Evolutionary conservation across 1,140 invertebrate genomes (phyloP).

Genomic region (Rhopalosiphum maidis): DNA sequence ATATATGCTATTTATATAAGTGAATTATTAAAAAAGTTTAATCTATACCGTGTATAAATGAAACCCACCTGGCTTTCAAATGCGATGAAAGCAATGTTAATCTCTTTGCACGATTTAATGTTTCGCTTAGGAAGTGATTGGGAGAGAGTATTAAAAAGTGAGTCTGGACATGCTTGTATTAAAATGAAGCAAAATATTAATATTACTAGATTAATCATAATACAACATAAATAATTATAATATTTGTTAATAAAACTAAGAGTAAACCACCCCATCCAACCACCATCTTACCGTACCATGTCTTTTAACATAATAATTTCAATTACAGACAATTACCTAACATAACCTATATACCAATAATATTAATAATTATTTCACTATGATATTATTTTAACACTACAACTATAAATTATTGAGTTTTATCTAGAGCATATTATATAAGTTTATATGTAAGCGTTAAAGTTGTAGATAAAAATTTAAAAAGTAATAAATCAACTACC

Average conservation of each 20-base stretch:
- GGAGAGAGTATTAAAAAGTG: slow-evolving; percentile 94
- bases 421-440: not conserved
- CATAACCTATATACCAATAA: not conserved
- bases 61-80: slow-evolving; percentile 93
- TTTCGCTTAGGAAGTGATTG: slow-evolving; percentile 92
- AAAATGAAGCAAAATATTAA: slow-evolving; percentile 27
- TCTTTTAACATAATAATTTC: not conserved
- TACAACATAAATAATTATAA: not conserved
- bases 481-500: not conserved
- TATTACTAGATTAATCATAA: not conserved
- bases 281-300: not conserved
- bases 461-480: not conserved
- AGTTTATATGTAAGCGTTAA: not conserved
- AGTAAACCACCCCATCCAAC: not conserved
- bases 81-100: slow-evolving; percentile 99
- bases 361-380: not conserved
- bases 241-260: not conserved
- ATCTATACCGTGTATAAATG: not conserved
- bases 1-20: not conserved
- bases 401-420: slow-evolving; percentile 1
- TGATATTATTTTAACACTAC: not conserved
- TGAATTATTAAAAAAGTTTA: not conserved
- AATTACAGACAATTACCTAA: not conserved
- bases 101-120: slow-evolving; percentile 99
- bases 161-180: slow-evolving; percentile 79